Percentiles rank a stretch among this genome's conserved stretches.
phyloP scores from a whole-genome alignment of 2,888 invertebrate genomes.

The Patella depressa region DNA sequence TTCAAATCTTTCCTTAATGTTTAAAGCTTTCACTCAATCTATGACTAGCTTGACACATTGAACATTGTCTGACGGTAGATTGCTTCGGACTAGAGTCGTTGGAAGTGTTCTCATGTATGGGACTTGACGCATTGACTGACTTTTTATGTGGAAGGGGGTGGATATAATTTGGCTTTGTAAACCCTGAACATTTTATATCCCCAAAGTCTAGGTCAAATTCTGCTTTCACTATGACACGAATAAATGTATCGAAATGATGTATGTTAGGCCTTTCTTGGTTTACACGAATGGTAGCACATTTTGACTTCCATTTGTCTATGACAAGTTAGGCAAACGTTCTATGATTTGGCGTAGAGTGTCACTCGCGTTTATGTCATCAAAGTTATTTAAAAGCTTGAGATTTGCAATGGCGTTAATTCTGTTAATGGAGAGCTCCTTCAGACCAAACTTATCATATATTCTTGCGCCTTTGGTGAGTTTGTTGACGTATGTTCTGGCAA shows the following conservation, averaged over 20 bases:
- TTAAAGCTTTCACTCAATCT: neutral
- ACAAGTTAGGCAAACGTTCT: slow-evolving; percentile 18
- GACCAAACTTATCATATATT: slow-evolving; percentile 12
- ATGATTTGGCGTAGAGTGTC: slow-evolving; percentile 15
- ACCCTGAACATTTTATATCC: slow-evolving; percentile 4
- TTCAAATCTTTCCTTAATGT: neutral
- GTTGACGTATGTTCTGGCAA: slow-evolving; percentile 19
- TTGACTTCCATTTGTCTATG: slow-evolving; percentile 19
- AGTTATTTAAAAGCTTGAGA: slow-evolving; percentile 8
- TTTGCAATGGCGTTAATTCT: slow-evolving; percentile 18
- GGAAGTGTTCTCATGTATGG: too few species aligned
- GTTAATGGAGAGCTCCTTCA: slow-evolving; percentile 18
- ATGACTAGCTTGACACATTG: slow-evolving; percentile 9
- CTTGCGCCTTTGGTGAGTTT: slow-evolving; percentile 13
- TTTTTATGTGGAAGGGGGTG: too few species aligned
- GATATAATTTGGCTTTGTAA: too few species aligned
- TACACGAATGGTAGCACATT: slow-evolving; percentile 7
- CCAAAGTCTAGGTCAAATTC: slow-evolving; percentile 29
- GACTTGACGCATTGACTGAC: too few species aligned
- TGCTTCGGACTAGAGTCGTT: too few species aligned
- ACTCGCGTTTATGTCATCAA: slow-evolving; percentile 5
- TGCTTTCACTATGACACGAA: slow-evolving; percentile 17
- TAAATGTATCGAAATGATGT: slow-evolving; percentile 12
- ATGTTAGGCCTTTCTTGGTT: slow-evolving; percentile 8
- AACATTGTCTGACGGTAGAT: neutral